These are phyloP conservation scores for Papilio elwesi DNA, from an alignment of 2,888 invertebrate genomes.

Conservation along the genomic window DNA sequence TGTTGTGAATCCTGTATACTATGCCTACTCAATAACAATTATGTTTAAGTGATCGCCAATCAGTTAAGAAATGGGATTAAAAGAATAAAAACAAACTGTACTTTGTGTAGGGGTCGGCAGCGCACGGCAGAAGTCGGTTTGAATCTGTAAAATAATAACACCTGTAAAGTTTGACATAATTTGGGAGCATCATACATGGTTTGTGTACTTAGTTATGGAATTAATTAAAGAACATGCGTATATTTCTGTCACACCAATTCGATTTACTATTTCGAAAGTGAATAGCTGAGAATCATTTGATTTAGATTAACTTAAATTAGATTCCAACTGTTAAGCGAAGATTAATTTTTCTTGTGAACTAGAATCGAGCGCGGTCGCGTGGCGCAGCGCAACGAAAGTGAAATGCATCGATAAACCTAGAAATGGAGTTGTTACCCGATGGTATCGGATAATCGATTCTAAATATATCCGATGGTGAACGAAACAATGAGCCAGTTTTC, in stretches of 20 bases:
- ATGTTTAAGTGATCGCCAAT: too few species aligned
- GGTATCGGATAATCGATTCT: slow-evolving; percentile 51
- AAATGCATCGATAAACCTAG: slow-evolving; percentile 50
- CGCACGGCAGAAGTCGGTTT: too few species aligned
- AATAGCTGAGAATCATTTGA: slow-evolving; percentile 44
- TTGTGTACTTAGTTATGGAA: too few species aligned
- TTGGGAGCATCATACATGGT: too few species aligned
- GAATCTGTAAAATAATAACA: too few species aligned
- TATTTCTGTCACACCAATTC: slow-evolving; percentile 31
- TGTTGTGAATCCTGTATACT: too few species aligned
- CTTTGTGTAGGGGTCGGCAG: too few species aligned
- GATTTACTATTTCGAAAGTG: slow-evolving; percentile 47
- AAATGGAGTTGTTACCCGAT: slow-evolving; percentile 51
- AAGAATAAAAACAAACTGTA: too few species aligned
- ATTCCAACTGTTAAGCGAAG: slow-evolving; percentile 30
- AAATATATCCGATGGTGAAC: slow-evolving; percentile 47
- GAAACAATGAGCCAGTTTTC: slow-evolving; percentile 50
- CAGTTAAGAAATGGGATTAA: too few species aligned
- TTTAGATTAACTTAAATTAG: slow-evolving; percentile 46
- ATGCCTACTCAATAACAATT: too few species aligned
- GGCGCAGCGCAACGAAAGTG: slow-evolving; percentile 48
- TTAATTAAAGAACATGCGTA: neutral
- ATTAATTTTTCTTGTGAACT: slow-evolving; percentile 21
- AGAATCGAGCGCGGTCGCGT: slow-evolving; percentile 35
- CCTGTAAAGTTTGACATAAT: too few species aligned